Base-by-base conservation (phyloP, 2,888 invertebrate genomes). In the Lasioglossum pauxillum region DNA sequence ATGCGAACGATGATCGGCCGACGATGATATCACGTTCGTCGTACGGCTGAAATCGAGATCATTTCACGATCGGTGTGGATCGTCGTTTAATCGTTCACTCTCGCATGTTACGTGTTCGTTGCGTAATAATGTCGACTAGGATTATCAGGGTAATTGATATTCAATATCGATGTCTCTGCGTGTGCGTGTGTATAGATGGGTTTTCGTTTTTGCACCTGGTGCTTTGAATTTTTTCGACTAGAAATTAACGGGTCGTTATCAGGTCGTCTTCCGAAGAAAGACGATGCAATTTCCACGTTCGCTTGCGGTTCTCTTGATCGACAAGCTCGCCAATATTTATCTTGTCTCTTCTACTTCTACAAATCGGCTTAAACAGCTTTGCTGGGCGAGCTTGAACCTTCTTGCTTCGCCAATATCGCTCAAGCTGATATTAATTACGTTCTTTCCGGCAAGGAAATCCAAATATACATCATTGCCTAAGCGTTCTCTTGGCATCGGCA, bases 181-280 rank as follows among this genome's bases (percentile, higher is more conserved):
- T 49, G 49, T 16, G n/a, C 27, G 46, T 35, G 60, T 53, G 5
- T n/a, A 12, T 57, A 5, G 23, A 53, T 57, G 44, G 49, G 31
- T 46, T 90, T 91, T 90, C 90, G 82, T 91, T 86, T 92, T 92
- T 92, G 92, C 92, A 93, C 91, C 89, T 89, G 86, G 84, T 87
- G 76, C 81, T 86, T 87, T 41, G 78, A 75, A 83, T 27, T 31
- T 0, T 75, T 79, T 19, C 60, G 8, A 81, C 72, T 41, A 74
- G 35, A 78, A 23, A 38, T 71, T 69, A 67, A 0, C 38, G 16
- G 19, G 5, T 41, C 38, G 23, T 31, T n/a, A 10, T 57, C 12
- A 0, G 2, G 0, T 53, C 80, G 1, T 12, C 27, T 16, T 67
- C 31, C 57, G 64, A 64, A 16, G 4, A 60, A 27, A 19, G 0